Conservation (phyloP, 2,113 vertebrate genomes). For the Tichodroma muraria region DNA sequence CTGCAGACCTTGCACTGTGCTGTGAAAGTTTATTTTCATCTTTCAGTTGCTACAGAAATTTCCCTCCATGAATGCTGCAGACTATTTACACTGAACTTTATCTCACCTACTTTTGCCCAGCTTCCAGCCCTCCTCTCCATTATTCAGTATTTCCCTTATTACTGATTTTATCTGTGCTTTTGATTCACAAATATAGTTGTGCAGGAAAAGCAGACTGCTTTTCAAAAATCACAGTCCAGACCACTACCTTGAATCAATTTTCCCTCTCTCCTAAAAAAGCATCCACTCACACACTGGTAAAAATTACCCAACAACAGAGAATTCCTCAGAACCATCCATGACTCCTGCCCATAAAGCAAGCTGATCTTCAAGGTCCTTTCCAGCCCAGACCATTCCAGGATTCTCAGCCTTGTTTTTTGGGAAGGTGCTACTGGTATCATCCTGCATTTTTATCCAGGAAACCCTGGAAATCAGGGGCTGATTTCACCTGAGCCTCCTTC, state of each 20-base stretch:
- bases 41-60: background rate
- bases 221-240: background rate
- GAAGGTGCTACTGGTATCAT: background rate
- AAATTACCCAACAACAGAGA: background rate
- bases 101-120: background rate
- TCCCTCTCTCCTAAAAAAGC: background rate
- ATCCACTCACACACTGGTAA: background rate
- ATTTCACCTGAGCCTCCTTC: background rate
- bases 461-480: too few species aligned
- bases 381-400: background rate
- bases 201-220: background rate
- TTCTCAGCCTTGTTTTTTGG: background rate
- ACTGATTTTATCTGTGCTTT: background rate
- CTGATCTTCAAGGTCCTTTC: background rate
- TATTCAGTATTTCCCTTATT: background rate
- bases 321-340: fast-evolving
- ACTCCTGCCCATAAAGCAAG: background rate
- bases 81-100: background rate
- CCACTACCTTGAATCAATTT: background rate
- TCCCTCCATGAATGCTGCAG: background rate
- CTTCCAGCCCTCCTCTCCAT: background rate
- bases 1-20: background rate
- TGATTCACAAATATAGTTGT: background rate
- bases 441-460: background rate
- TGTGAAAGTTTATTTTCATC: background rate